phyloP scores from a whole-genome alignment of 2,113 vertebrate species.

The Sebastes schlegelii region DNA sequence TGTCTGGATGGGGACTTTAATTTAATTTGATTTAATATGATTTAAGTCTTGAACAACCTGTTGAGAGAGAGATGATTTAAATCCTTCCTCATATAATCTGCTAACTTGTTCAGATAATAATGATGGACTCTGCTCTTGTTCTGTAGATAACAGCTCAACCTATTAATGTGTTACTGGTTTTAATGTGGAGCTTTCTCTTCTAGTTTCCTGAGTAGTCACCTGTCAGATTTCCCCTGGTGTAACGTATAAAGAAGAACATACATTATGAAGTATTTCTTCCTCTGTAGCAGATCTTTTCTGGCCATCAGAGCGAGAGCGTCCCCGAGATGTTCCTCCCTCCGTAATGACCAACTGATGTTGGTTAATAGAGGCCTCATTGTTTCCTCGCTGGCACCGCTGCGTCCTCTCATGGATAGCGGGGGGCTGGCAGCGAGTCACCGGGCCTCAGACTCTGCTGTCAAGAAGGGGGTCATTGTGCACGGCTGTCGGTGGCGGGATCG shows the following conservation, averaged over 20 bases:
- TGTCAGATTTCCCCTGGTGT: too few relatives aligned
- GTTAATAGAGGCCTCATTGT: slow-evolving; percentile 74
- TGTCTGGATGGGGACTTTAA: neutral
- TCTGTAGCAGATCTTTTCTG: neutral
- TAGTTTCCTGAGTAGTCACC: neutral
- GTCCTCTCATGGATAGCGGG: slow-evolving; percentile 47
- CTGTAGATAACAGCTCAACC: neutral
- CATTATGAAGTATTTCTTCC: too few relatives aligned
- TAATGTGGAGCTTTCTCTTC: neutral
- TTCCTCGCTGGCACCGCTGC: slow-evolving; percentile 45
- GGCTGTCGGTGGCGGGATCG: slow-evolving; percentile 47
- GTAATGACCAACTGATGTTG: slow-evolving; percentile 38
- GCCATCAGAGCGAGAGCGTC: slow-evolving; percentile 7
- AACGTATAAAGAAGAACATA: neutral
- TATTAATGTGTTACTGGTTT: neutral
- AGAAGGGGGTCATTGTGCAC: slow-evolving; percentile 75
- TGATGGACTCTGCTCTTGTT: neutral
- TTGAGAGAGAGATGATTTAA: too few relatives aligned
- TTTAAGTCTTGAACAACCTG: neutral
- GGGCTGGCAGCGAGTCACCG: slow-evolving; percentile 39
- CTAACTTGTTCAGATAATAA: neutral
- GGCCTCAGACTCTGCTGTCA: slow-evolving; percentile 34
- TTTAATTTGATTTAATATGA: neutral
- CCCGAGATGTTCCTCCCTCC: slow-evolving; percentile 21
- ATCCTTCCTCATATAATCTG: too few relatives aligned